Evolutionary conservation across 2,113 vertebrate species (phyloP).

Genomic region (Willisornis vidua): DNA sequence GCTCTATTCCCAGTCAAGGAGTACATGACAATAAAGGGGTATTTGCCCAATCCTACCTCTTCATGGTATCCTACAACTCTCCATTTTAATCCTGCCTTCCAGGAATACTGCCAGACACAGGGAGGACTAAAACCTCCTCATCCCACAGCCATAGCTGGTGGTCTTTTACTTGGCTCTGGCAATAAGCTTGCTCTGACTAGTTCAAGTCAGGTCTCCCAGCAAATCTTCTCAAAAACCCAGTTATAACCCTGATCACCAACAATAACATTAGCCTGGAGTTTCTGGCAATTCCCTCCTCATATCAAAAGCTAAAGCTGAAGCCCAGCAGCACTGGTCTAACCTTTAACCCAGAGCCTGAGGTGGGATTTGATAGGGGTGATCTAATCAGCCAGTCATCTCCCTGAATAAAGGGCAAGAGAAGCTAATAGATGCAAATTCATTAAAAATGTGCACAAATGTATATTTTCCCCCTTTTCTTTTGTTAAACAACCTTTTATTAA

Average conservation of each 20-base stretch:
- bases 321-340: neutral
- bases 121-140: neutral
- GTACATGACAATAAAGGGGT: fast-evolving
- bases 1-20: neutral
- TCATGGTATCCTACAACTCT: neutral
- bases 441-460: neutral
- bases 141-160: neutral
- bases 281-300: neutral
- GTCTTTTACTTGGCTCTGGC: neutral
- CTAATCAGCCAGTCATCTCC: neutral
- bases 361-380: neutral
- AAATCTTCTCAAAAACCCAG: neutral
- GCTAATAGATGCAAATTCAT: neutral
- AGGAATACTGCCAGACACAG: neutral
- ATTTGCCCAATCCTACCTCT: neutral
- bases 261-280: neutral
- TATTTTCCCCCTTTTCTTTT: neutral
- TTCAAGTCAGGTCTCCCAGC: neutral
- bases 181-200: neutral
- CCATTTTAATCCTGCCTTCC: neutral
- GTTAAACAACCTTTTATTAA: neutral
- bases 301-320: neutral
- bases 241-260: neutral
- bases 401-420: neutral
- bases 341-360: neutral